These are phyloP conservation scores for Fratercula arctica DNA, from an alignment of 2,797 vertebrate species.

Conservation along the genomic window DNA sequence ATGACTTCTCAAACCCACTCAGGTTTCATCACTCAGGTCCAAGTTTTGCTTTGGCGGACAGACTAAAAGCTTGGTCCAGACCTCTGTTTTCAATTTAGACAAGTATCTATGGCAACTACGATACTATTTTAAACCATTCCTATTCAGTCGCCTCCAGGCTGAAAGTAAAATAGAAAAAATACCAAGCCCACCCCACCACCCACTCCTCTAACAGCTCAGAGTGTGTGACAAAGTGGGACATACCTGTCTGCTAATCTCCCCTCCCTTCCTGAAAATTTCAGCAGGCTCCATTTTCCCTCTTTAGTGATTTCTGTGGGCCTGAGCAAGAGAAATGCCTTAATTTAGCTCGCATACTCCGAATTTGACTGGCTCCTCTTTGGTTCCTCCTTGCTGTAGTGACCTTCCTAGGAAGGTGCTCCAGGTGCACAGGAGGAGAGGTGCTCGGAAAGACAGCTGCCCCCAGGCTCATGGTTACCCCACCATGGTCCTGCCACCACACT, in stretches of 20 bases:
- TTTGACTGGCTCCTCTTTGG: background rate
- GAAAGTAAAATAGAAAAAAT: background rate
- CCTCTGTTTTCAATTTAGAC: background rate
- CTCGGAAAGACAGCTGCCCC: fast-evolving
- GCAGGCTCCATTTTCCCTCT: background rate
- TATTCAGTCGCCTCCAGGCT: background rate
- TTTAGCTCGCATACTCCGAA: background rate
- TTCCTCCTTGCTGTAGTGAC: background rate
- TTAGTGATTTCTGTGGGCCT: background rate
- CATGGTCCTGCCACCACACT: background rate
- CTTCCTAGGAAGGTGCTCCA: background rate
- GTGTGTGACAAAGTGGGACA: fast-evolving
- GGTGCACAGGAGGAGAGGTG: background rate
- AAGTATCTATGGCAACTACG: background rate
- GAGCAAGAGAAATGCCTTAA: background rate
- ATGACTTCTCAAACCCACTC: background rate
- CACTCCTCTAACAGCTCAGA: background rate
- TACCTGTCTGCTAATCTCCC: background rate
- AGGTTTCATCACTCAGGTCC: background rate
- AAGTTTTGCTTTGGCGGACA: background rate
- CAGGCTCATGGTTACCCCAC: background rate
- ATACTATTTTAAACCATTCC: slow-evolving; percentile 22
- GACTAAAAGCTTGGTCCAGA: background rate
- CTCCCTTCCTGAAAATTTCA: background rate
- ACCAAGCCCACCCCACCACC: background rate